Evolutionary conservation across 2,888 invertebrate genomes (phyloP), one percentile per base, ranked within the genome.

Genomic region (Drosophila neonasuta): DNA sequence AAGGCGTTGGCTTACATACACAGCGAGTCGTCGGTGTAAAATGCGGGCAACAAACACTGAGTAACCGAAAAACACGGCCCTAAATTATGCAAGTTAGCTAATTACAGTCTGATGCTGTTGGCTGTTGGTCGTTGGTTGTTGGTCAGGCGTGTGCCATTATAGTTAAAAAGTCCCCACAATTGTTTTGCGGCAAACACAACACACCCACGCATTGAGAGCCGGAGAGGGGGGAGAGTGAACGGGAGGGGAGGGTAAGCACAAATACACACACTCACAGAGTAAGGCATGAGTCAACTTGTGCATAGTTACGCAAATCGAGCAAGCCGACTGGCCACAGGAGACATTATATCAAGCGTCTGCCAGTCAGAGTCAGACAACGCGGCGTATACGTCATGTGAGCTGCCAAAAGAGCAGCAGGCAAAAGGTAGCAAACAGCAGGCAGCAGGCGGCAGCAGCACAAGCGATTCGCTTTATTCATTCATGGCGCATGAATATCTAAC

Each of bases 391-490:
- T 75, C 77, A 85, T 77, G 50, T 46, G 73, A 44, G 10, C 73
- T 54, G 69, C 50, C 63, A 78, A 74, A 75, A 55, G 64, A 68
- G 58, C 79, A 72, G 51, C 46, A 56, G 34, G 30, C 20, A 41
- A 24, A 44, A 48, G 50, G 46, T 63, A 71, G 68, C 52, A 58
- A 72, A 66, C 75, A 75, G 72, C 66, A 68, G 61, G 9, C 15
- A 49, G 34, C 17, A 17, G 17, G 9, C 15, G 42, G 36, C 56
- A 67, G 45, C 65, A 45, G 36, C 56, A 45, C 70, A 46, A 73
- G 69, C 75, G 65, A 63, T 49, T 63, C 54, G 50, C 75, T 86
- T 84, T 82, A 86, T 72, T 86, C 87, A 84, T 84, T 86, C 80
- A 86, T 84, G 56, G 45, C 69, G 44, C 71, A 80, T 80, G 78